These are phyloP conservation scores for Chunga burmeisteri DNA, from an alignment of 2,113 vertebrate genomes.

Conservation along the genomic window DNA sequence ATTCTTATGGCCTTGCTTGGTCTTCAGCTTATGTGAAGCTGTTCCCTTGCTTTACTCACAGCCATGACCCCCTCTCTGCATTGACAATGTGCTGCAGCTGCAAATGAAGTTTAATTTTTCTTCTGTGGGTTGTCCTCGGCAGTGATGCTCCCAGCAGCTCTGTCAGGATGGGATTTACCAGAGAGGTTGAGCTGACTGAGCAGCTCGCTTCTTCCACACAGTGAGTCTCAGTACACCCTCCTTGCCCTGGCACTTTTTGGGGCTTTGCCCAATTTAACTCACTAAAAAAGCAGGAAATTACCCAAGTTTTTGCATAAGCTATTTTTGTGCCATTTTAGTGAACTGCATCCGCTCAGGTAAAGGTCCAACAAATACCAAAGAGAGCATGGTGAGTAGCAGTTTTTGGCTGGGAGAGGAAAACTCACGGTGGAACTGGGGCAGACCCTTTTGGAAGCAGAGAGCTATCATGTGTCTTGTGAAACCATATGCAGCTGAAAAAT, in stretches of 20 bases:
- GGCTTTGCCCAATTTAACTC: background rate
- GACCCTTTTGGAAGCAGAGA: background rate
- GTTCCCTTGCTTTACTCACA: background rate
- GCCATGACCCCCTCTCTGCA: background rate
- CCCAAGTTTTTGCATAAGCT: background rate
- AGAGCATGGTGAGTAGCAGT: background rate
- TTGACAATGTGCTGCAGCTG: background rate
- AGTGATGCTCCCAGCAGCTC: background rate
- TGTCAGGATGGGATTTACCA: background rate
- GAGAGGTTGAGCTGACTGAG: background rate
- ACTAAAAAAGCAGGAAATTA: background rate
- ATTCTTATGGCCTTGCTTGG: background rate
- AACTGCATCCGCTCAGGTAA: background rate
- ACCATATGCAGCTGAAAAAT: background rate
- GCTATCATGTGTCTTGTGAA: background rate
- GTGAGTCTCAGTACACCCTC: background rate
- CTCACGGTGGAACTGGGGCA: background rate
- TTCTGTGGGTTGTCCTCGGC: background rate
- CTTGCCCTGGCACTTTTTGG: background rate
- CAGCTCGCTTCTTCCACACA: background rate
- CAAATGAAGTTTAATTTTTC: background rate
- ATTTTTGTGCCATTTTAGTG: background rate
- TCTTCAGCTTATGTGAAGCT: background rate
- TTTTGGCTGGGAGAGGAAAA: background rate
- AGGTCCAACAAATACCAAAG: background rate